phyloP scores from a whole-genome alignment of 1,140 invertebrate genomes.

The Papilio xuthus region DNA sequence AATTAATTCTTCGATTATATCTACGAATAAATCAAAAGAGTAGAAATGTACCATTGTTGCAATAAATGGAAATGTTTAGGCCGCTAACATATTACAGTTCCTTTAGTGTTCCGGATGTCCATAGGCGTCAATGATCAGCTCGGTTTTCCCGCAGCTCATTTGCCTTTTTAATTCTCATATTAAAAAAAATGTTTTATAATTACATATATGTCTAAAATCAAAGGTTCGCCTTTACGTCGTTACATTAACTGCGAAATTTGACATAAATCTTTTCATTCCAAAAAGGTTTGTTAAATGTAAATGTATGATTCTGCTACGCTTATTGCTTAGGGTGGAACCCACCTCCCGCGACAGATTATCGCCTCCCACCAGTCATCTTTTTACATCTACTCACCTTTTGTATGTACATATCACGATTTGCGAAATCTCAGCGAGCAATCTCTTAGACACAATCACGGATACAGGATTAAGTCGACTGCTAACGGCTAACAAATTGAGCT shows the following conservation, averaged over 20 bases:
- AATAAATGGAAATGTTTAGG: too few relatives aligned
- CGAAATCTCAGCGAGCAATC: slow-evolving; percentile 51
- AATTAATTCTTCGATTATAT: too few relatives aligned
- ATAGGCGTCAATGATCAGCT: too few relatives aligned
- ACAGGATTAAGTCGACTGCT: slow-evolving; percentile 61
- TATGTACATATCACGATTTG: slow-evolving; percentile 39
- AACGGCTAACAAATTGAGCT: slow-evolving; percentile 73
- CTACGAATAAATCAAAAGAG: too few relatives aligned
- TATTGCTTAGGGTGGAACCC: slow-evolving; percentile 1
- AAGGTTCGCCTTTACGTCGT: neutral
- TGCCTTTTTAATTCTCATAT: too few relatives aligned
- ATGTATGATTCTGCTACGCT: neutral
- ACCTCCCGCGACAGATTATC: slow-evolving; percentile 27
- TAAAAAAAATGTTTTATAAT: neutral
- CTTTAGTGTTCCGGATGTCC: too few relatives aligned
- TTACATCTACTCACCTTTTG: slow-evolving; percentile 25
- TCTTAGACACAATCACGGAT: slow-evolving; percentile 64
- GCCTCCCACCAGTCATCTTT: slow-evolving; percentile 33
- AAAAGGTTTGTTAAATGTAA: neutral
- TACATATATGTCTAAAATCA: neutral
- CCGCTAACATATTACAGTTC: too few relatives aligned
- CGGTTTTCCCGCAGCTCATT: too few relatives aligned
- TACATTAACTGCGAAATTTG: neutral
- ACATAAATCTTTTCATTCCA: neutral
- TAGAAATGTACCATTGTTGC: too few relatives aligned